Evolutionary conservation across 2,113 vertebrate genomes (phyloP), one percentile per base, ranked within the genome.

Genomic region (Carassius auratus): DNA sequence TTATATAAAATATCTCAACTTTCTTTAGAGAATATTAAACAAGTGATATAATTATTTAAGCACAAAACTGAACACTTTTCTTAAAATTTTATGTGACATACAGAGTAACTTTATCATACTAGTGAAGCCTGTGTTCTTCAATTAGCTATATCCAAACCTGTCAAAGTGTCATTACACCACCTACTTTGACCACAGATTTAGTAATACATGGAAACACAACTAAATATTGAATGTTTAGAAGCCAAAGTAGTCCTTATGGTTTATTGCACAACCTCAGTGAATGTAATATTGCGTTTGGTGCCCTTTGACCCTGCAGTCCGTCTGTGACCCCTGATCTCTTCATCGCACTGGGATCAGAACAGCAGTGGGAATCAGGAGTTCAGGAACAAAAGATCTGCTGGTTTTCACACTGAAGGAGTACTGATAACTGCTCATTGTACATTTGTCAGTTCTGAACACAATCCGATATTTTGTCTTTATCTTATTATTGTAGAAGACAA

Each of bases 201-300:
- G 68, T 74, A 14, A n/a, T 12, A 7, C 36, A 38, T 45, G 26
- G 33, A 3, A 9, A 2, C 9, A 26, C 9, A 30, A 42, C 4
- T 17, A 21, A 84, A 33, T 21, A 9, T 73, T 62, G 82, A 30
- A 84, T 21, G 23, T 79, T 76, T 71, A 5, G 14, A 3, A 78
- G 33, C 13, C 12, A 21, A 50, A 52, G 33, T 15, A 61, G 68
- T 38, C 23, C 36, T 64, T 19, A 59, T 21, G 64, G 21, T 36
- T 69, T 59, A 17, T 93, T 92, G 13, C 90, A 87, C 87, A 93
- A 91, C 5, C 8, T 2, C 66, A 36, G 75, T 64, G 76, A 88
- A 88, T 8, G 66, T 89, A 38, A 83, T 85, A 59, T 19, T 79
- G 74, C 55, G 15, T 8, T 21, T 6, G 36, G 9, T 5, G 2